Evolutionary conservation across 2,797 vertebrate genomes (phyloP).

Genomic region (Xyrichtys novacula): DNA sequence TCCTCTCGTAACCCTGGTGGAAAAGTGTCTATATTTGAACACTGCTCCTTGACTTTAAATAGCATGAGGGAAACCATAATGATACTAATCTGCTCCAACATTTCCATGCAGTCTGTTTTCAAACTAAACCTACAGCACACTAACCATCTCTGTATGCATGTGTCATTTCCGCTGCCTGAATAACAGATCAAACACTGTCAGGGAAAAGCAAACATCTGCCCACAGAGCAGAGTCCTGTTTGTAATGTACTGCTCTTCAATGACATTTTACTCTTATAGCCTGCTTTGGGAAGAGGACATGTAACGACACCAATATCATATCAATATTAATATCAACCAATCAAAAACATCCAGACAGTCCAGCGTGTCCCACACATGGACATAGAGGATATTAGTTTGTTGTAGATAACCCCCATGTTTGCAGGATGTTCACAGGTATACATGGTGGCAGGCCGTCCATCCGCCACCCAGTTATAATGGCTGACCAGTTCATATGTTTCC

Average conservation of each 20-base stretch:
- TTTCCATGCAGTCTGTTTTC: not conserved
- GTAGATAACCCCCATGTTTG: too few relatives aligned
- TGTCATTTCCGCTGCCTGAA: not conserved
- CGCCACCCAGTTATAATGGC: too few relatives aligned
- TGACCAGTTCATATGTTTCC: too few relatives aligned
- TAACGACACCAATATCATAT: too few relatives aligned
- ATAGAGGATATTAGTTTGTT: too few relatives aligned
- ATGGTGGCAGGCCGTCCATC: too few relatives aligned
- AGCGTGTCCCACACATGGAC: too few relatives aligned
- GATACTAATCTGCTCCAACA: not conserved
- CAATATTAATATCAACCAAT: too few relatives aligned
- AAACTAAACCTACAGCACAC: not conserved
- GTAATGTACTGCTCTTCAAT: slow-evolving; percentile 9
- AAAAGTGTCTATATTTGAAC: not conserved
- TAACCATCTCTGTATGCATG: not conserved
- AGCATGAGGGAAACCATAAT: not conserved
- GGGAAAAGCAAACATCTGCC: slow-evolving; percentile 8
- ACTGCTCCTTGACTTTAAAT: not conserved
- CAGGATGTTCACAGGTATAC: too few relatives aligned
- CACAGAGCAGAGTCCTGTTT: slow-evolving; percentile 30
- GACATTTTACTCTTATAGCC: too few relatives aligned
- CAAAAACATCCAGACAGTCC: too few relatives aligned
- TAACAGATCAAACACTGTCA: slow-evolving; percentile 11
- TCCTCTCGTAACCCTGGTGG: slow-evolving; percentile 7
- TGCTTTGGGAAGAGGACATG: too few relatives aligned